Evolutionary conservation across 92 coral and sea anemone species (phyloP), one percentile per base, ranked within the genome.

Genomic region (Epizoanthus ramosus): DNA sequence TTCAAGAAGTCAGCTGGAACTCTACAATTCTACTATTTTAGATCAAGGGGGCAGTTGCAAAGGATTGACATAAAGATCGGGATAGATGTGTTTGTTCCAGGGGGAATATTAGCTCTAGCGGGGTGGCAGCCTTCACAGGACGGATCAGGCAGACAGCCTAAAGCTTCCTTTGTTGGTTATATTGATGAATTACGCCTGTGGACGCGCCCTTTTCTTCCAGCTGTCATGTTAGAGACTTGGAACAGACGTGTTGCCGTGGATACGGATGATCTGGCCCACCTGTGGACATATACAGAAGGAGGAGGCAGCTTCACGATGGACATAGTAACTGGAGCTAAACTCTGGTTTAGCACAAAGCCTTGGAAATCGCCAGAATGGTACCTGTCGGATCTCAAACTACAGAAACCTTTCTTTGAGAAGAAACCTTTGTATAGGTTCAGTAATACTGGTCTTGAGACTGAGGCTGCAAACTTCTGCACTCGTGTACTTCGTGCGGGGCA

Each of bases 41-140:
- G 67, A 56, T 65, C 83, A 33, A 37, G 54, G 43, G 90, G 90
- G n/a, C 79, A 68, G 69, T 75, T 87, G n/a, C 86, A 76, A 23
- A 71, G 93, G 74, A 81, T 76, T 3, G 88, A 85, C 88, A 31
- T 90, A 12, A 57, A 41, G 43, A 54, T 77, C 6, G 81, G 52
- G 24, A 70, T 23, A 10, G 93, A 86, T 22, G 41, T 73, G 52
- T 90, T 87, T 56, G 85, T 75, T 37, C 88, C 90, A 6, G 90
- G 88, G 18, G 93, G 93, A 70, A 57, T 57, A 17, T 37, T 90
- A 22, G 93, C 93, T 1, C 71, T 90, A 25, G 93, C 85, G 60
- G 93, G 90, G 16, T 90, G 93, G 93, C 90, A 85, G 63, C 93
- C 93, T 15, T 79, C 93, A 14, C 65, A 76, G 21, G 90, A 90